phyloP scores from a whole-genome alignment of 2,113 vertebrate genomes.

The Harpagus bidentatus region DNA sequence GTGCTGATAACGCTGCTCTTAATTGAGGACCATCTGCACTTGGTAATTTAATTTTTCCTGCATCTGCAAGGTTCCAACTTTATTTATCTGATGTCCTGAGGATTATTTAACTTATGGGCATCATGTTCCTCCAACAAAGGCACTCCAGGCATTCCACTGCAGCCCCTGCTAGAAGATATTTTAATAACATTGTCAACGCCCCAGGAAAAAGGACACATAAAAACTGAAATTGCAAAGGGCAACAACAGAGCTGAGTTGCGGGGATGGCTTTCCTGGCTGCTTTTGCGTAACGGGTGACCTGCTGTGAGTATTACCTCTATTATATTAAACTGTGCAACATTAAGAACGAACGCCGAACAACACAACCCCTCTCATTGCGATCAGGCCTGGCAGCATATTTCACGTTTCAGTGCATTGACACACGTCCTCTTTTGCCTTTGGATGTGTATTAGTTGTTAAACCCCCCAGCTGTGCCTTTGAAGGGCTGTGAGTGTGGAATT shows the following conservation, averaged over 20 bases:
- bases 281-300: not conserved
- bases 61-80: slow-evolving; percentile 31
- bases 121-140: not conserved
- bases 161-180: not conserved
- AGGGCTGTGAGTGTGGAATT: not conserved
- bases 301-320: not conserved
- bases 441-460: not conserved
- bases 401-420: not conserved
- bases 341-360: not conserved
- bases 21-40: slow-evolving; percentile 31
- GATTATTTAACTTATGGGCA: not conserved
- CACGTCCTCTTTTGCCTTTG: not conserved
- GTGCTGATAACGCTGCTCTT: not conserved
- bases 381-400: not conserved
- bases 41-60: not conserved
- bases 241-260: not conserved
- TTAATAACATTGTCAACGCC: not conserved
- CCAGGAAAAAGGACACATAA: not conserved
- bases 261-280: not conserved
- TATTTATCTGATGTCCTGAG: not conserved
- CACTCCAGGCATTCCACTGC: not conserved
- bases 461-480: not conserved
- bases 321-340: not conserved
- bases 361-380: accelerated
- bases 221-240: not conserved